Base-by-base conservation (phyloP, 2,797 vertebrate genomes). In the Scolopax rusticola region DNA sequence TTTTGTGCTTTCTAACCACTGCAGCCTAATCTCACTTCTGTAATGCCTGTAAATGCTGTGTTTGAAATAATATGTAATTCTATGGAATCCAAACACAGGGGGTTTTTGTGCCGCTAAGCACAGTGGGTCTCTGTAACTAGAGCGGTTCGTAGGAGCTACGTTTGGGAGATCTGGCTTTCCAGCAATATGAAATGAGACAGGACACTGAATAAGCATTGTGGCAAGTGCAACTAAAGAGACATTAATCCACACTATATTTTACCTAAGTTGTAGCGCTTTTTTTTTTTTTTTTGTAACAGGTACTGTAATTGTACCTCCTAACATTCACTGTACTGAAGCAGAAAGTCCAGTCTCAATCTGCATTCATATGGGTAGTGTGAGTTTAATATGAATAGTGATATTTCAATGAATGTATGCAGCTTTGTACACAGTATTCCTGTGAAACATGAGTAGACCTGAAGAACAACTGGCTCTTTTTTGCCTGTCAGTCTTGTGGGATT, bases 1-100 rank as follows among this genome's bases (percentile, higher is more conserved):
- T 93, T 93, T 93, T 69, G n/a, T 79, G 38, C 50, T 89, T 89
- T 83, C 28, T 82, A 70, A 79, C 33, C 28, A n/a, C 68, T 38
- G 33, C 8, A 71, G 21, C 36, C 47, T 61, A 41, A 65, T 65
- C 15, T 91, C 9, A 30, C 17, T 83, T 77, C 78, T 71, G 9
- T 67, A 82, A 74, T 16, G 17, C 54, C 33, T 67, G 1, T 43
- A 87, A 87, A 71, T 76, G 36, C 54, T 68, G 18, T 60, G 15
- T 48, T 89, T 79, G 76, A 84, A 83, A 74, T 68, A 57, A 32
- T 59, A n/a, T 6, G 11, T 73, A 60, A 74, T 76, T 95, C 36
- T 68, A 1, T 70, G 51, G 45, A 65, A 71, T 47, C 30, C 27
- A 75, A 61, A 25, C 36, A 28, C 1, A 10, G 12, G 4, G 6